Evolutionary conservation across 2,113 vertebrate species (phyloP), one percentile per base, ranked within the genome.

Genomic region (Phylloscopus trochiloides): DNA sequence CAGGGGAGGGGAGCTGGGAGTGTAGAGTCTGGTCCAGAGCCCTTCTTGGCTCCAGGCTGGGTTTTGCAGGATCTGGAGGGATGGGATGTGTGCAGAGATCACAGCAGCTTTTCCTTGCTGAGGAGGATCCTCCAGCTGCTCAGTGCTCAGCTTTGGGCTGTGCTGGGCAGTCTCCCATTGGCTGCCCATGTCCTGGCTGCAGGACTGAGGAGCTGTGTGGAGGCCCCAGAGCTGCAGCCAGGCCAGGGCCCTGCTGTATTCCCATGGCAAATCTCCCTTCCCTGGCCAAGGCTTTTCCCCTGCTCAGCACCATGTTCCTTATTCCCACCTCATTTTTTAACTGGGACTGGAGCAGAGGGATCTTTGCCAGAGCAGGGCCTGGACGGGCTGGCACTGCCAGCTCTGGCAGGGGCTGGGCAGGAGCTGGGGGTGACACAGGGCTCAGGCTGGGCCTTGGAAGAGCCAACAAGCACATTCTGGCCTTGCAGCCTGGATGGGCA

Each of bases 321-420:
- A 0, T 22, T 62, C 52, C 74, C 24, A 14, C 57, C 61, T 34
- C 20, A 3, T 54, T 82, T 31, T 31, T 31, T n/a, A 67, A 57
- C 17, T 20, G 68, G 51, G 51, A 22, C 3, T 28, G 59, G 54
- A 26, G 50, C 28, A 24, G n/a, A 31, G 42, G 38, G 29, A 28
- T 7, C 18, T 5, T 0, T 38, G 66, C 40, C 0, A 2, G 26
- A 17, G 40, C 58, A 12, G 8, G 0, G 22, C 42, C 29, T 10
- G 25, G 6, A 1, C 1, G 34, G 26, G 67, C 26, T 7, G 47
- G 88, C 65, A n/a, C 31, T 3, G 55, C 15, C 24, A 22, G 57
- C 34, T 24, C 25, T 13, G 31, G 21, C 14, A 32, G 52, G 2
- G 2, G 15, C 2, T 11, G 54, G 25, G 82, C 65, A 54, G 63